Conservation (phyloP, 2,113 vertebrate species). For the Sturnira hondurensis region DNA sequence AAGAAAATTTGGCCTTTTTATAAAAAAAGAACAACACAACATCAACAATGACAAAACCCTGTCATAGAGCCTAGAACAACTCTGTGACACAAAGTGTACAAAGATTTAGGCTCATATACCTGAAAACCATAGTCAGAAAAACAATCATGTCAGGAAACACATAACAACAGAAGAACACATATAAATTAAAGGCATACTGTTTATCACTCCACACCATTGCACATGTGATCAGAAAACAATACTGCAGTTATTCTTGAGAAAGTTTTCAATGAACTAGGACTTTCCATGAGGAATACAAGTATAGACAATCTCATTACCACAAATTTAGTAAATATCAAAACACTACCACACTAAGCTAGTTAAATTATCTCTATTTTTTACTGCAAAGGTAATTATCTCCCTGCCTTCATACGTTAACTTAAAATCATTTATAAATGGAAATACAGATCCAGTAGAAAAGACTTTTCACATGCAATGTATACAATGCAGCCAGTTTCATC, state of each 20-base stretch:
- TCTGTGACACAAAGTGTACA: slow-evolving; percentile 27
- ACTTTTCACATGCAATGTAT: slow-evolving; percentile 77
- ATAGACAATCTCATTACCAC: background rate
- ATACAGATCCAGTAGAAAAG: slow-evolving; percentile 78
- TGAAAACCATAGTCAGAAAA: background rate
- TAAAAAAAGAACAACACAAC: slow-evolving; percentile 1
- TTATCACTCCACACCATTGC: slow-evolving; percentile 51
- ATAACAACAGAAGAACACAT: background rate
- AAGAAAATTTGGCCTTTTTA: slow-evolving; percentile 36
- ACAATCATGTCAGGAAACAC: slow-evolving; percentile 4
- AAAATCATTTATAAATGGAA: slow-evolving; percentile 76
- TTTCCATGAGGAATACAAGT: background rate
- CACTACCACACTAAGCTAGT: background rate
- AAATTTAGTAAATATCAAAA: slow-evolving; percentile 21
- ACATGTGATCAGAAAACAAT: slow-evolving; percentile 56
- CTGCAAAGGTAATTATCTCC: slow-evolving; percentile 29
- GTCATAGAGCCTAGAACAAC: slow-evolving; percentile 13
- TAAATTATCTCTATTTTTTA: background rate
- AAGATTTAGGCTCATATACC: background rate
- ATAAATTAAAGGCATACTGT: slow-evolving; percentile 40
- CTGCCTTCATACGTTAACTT: slow-evolving; percentile 36
- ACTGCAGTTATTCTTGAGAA: slow-evolving; percentile 24
- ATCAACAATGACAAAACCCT: slow-evolving; percentile 24
- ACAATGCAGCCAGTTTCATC: slow-evolving; percentile 65
- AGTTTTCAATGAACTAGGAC: slow-evolving; percentile 37